A percentile compares a stretch with the other conserved stretches of the same genome.
phyloP scores from a whole-genome alignment of 2,113 vertebrate species.

The Craseonycteris thonglongyai region DNA sequence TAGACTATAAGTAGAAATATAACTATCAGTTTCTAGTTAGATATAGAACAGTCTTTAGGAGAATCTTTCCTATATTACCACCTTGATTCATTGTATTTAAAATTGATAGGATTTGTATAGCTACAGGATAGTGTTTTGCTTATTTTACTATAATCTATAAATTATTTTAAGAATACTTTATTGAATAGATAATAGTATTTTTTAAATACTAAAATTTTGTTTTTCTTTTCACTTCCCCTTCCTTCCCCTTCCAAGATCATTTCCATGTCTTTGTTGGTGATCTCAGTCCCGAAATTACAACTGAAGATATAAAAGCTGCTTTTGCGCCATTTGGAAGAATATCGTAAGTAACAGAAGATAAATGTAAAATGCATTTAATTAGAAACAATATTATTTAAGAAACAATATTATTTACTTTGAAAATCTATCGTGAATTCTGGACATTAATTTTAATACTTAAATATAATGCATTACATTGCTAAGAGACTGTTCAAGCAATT shows the following conservation, averaged over 20 bases:
- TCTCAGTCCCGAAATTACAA: constrained; percentile 98
- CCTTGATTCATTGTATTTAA: constrained; percentile 32
- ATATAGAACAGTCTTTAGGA: neutral
- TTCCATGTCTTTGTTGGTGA: constrained; percentile 99
- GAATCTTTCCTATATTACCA: neutral
- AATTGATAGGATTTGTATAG: constrained; percentile 52
- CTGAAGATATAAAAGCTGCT: constrained; percentile 97
- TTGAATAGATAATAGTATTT: neutral
- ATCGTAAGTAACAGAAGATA: constrained; percentile 89
- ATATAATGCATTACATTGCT: neutral
- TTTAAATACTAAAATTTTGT: constrained; percentile 58
- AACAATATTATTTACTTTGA: too few species aligned
- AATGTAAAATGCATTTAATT: neutral
- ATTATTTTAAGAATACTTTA: constrained; percentile 37
- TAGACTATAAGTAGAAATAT: constrained; percentile 43
- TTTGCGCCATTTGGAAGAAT: constrained; percentile 98
- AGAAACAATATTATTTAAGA: constrained; percentile 39
- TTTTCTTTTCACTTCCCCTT: constrained; percentile 69
- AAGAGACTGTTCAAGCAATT: constrained; percentile 9
- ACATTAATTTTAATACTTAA: constrained; percentile 40
- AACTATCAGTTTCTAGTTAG: constrained; percentile 17
- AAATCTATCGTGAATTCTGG: constrained; percentile 35
- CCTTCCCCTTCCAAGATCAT: constrained; percentile 86
- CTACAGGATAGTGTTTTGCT: constrained; percentile 44
- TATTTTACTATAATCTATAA: constrained; percentile 36